Base-by-base conservation (phyloP, 1,140 invertebrate species). In the Panagrolaimus sp. region DNA sequence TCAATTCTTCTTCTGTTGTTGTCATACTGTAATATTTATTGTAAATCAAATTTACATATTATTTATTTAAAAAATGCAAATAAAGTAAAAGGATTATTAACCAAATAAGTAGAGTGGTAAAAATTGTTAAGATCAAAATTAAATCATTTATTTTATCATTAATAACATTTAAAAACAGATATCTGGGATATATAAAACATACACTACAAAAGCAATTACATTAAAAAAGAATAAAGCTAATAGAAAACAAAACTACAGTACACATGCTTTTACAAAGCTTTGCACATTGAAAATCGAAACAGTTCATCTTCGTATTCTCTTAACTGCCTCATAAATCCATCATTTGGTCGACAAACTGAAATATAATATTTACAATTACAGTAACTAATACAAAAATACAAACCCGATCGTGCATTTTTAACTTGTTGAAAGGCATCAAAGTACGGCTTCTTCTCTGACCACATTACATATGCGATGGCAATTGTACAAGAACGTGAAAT, bases 401-500 rank as follows among this genome's bases (percentile, higher is more conserved):
- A 10, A 58, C 52, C 52, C 14, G 21, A 12, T 21, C 52, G 52
- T 26, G 21, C 28, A 58, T 58, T 28, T 17, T 58, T 58, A 0
- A 92, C 88, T 74, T 87, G 83, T 46, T 86, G 74, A 70, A 88
- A 89, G 12, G 92, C 91, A n/a, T 88, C 86, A n/a, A 88, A 84
- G 79, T 88, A 91, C 24, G 75, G 74, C 80, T 89, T 86, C 48
- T 87, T 84, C 46, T 88, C 78, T 68, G 86, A 86, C 52, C 88
- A 85, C 86, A 95, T 94, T 14, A 95, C 84, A 85, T 90, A 94
- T 12, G 89, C 90, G 68, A 94, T 89, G 14, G 90, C 88, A 62
- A 94, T 86, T 43, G 89, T 87, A 4, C 92, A 87, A n/a, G 92
- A 91, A 21, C 93, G 85, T 12, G 92, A 94, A 1, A 94, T 88